Evolutionary conservation across 2,113 vertebrate genomes (phyloP), one percentile per base, ranked within the genome.

Genomic region (Athene cunicularia): DNA sequence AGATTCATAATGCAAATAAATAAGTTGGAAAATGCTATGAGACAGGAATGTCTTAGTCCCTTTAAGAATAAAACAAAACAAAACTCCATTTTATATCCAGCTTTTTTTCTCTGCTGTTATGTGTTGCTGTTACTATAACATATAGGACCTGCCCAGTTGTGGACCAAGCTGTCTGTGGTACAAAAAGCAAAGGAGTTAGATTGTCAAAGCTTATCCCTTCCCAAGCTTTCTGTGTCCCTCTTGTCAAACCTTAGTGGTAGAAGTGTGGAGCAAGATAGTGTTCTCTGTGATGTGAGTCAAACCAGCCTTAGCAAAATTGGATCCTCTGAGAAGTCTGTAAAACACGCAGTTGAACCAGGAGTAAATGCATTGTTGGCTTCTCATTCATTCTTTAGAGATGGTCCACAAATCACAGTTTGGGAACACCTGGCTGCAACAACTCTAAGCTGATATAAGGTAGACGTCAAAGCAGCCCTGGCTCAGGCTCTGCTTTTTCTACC

Each of bases 1-100:
- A 89, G 52, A 91, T 92, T 90, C 66, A 80, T 70, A 41, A 49
- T 77, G 43, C 73, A 79, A n/a, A 87, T 92, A 74, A 91, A 86
- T 33, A 90, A 49, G 23, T n/a, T 64, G 49, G 70, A 86, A 17
- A 52, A 41, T 41, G 33, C 60, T 84, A 0, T 33, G 26, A 93
- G 59, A 53, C 37, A 74, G 52, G 37, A 91, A 14, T 47, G 30
- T 87, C 56, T 75, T 37, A 32, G 35, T 58, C 20, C 16, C n/a
- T 66, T 89, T 53, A 68, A 82, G 77, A 80, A 43, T 35, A 85
- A 67, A 92, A 30, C 39, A 85, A 56, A 88, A 68, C 14, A 64
- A 82, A 6, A 26, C 20, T 5, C 2, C 8, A 37, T 71, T 81
- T 81, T 56, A n/a, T 35, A 13, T 56, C 47, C 16, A 17, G 3